Evolutionary conservation across 2,888 invertebrate species (phyloP), one percentile per base, ranked within the genome.

Genomic region (Congeria kusceri): DNA sequence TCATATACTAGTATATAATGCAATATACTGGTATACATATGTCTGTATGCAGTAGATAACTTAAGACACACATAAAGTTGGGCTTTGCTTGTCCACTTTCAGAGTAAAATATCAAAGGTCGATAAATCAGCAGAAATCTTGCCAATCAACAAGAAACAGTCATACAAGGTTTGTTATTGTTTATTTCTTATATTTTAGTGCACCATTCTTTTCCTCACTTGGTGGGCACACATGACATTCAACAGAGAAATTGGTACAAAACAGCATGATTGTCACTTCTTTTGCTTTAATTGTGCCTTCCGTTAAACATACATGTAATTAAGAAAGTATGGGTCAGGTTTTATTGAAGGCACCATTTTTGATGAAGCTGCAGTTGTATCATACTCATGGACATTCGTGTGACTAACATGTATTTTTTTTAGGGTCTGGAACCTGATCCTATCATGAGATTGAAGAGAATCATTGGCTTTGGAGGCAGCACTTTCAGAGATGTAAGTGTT

Each of bases 381-480:
- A n/a, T n/a, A n/a, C n/a, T n/a, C n/a, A n/a, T n/a, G n/a, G n/a
- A n/a, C n/a, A n/a, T n/a, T n/a, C n/a, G n/a, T n/a, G n/a, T n/a
- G n/a, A n/a, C n/a, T n/a, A n/a, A n/a, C n/a, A n/a, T 25, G 28
- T 49, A 63, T 71, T 49, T 68, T 59, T 87, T 86, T 4, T 77
- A 92, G 92, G 83, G 86, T 5, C 81, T 93, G 23, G 85, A 89
- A 73, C 93, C 93, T 61, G 93, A 93, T 81, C 93, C 93, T 4
- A 92, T 93, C 27, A 70, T 93, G 63, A 86, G 88, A 32, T 83
- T 93, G 63, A 89, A 89, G 49, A 88, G 91, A 76, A 92, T 93
- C 59, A 90, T 93, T 62, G 93, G 93, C 15, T 93, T 93, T 88
- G 92, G 92, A 46, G 92, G 92, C 18, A 87, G 87, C 49, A 86